Base-by-base conservation (phyloP, 2,113 vertebrate genomes). In the Antechinus stuartii region DNA sequence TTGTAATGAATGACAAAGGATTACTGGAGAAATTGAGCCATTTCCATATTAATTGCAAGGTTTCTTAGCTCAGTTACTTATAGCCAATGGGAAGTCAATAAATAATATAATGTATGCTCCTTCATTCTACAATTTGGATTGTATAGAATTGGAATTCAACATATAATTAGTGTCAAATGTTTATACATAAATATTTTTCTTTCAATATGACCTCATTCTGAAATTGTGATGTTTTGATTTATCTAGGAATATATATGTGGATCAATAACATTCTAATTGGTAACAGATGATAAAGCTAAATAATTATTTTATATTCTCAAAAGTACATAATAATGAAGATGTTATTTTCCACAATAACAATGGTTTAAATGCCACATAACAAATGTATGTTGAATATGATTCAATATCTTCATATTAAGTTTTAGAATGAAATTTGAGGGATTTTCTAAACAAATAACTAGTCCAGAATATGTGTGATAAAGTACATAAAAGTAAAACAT, bases 261-360 rank as follows among this genome's bases (percentile, higher is more conserved):
- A 84, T 46, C 56, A 91, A 84, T 46, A 95, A 93, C 90, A 89
- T 55, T 54, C 89, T 94, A 89, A 92, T 54, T 92, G 91, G 54
- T 68, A 42, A 49, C 42, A 96, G 54, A 30, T 90, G 89, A 95
- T 55, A 91, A 68, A 91, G 11, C 46, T 26, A 42, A 84, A 16
- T 84, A 42, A 84, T 84, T 84, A 84, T 84, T 7, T 42, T 84
- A 2, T 84, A 84, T 84, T 84, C 56, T 96, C 91, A 90, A 90
- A 93, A 96, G 91, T 61, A 42, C n/a, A 54, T 49, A 76, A 52
- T 94, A 92, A 91, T 11, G 89, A 92, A 49, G 26, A 57, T 57
- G 55, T 92, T 61, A 53, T 14, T 47, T 49, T 49, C 49, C 49
- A 49, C 6, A 49, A 49, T 49, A 49, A 49, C 49, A 89, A 53